Conservation (phyloP, 1,140 invertebrate species). For the Akabosia matsudoensis region DNA sequence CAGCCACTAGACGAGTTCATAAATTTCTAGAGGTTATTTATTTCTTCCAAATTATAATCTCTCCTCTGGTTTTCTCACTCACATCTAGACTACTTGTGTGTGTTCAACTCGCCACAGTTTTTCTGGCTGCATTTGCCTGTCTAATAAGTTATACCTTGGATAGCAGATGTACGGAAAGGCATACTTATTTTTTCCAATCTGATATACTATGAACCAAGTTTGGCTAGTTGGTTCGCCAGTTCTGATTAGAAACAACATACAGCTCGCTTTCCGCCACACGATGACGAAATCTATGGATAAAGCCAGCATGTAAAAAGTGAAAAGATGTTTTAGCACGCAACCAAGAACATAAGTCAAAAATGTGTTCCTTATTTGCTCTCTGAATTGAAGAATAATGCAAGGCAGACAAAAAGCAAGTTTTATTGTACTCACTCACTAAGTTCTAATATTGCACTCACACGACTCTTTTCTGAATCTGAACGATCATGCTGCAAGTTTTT, state of each 20-base stretch:
- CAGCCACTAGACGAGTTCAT: conserved; percentile 27
- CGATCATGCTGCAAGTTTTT: no score
- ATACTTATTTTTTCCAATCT: no score
- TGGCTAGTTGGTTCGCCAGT: no score
- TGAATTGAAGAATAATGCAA: background rate
- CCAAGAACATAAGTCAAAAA: background rate
- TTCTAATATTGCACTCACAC: background rate
- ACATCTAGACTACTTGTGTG: background rate
- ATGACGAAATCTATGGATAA: background rate
- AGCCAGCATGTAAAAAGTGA: background rate
- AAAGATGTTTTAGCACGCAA: background rate
- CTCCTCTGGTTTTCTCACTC: background rate
- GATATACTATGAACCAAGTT: no score
- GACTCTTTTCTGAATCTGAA: background rate
- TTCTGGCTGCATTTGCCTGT: no score
- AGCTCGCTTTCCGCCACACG: background rate
- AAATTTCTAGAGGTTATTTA: conserved; percentile 16
- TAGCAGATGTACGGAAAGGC: no score
- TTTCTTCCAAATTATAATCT: conserved; percentile 18
- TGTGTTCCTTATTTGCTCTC: background rate
- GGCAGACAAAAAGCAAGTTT: background rate
- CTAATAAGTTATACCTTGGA: no score
- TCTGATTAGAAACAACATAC: no score
- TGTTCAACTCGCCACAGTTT: no score
- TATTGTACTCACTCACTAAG: background rate